These are phyloP conservation scores for Phytoseiulus persimilis DNA, from an alignment of 2,888 invertebrate species.

Conservation along the genomic window DNA sequence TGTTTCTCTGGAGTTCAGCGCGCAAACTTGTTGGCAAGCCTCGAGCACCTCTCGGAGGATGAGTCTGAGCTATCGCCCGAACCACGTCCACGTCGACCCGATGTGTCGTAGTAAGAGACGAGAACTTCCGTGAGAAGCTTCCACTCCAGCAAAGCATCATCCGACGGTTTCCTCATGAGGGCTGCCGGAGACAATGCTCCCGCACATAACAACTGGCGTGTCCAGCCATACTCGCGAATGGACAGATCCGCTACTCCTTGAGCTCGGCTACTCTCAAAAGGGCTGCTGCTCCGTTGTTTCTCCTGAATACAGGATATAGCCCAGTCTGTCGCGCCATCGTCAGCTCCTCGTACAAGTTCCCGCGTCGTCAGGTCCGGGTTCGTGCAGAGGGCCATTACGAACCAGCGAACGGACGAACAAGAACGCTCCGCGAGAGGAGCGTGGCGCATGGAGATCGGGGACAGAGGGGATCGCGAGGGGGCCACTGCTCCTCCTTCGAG, in stretches of 20 bases:
- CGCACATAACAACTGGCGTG: background rate
- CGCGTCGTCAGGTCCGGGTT: background rate
- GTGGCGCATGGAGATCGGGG: background rate
- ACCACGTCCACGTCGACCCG: background rate
- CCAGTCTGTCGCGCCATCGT: background rate
- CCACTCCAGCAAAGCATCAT: background rate
- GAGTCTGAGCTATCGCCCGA: no score
- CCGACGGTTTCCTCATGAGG: no score
- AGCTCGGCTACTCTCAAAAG: background rate
- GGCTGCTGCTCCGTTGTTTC: background rate
- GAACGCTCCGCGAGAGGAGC: background rate
- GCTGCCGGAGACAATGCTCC: background rate
- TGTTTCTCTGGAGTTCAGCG: background rate
- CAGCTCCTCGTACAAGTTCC: background rate
- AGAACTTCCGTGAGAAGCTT: background rate
- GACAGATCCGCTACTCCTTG: background rate
- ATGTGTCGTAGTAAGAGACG: no score
- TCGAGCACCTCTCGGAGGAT: no score
- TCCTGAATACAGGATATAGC: background rate
- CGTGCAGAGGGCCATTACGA: background rate
- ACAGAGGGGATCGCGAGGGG: background rate
- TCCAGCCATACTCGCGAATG: background rate
- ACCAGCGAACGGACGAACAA: background rate
- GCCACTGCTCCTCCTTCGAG: background rate
- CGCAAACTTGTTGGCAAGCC: background rate